These are phyloP conservation scores for Liposcelis brunnea DNA, from an alignment of 2,888 invertebrate species.

Conservation along the genomic window DNA sequence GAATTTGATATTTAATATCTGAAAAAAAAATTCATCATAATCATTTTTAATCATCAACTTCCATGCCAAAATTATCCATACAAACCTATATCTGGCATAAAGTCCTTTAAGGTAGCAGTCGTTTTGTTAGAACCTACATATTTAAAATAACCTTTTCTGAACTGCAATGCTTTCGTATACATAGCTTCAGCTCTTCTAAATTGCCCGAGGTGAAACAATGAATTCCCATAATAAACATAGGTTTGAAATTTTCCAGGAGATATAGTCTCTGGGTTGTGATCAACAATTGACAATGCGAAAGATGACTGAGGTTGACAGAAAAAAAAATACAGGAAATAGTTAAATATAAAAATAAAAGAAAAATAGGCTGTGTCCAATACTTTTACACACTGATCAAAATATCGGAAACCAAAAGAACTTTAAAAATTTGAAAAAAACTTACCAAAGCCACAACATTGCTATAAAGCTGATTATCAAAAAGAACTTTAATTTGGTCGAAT, in stretches of 20 bases:
- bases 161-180: slow-evolving; percentile 43
- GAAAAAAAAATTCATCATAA: slow-evolving; percentile 10
- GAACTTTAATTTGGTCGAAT: slow-evolving; percentile 46
- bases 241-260: slow-evolving; percentile 47
- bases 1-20: slow-evolving; percentile 55
- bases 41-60: neutral
- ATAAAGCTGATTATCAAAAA: slow-evolving; percentile 53
- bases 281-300: slow-evolving; percentile 42
- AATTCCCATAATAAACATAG: slow-evolving; percentile 49
- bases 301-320: slow-evolving; percentile 33
- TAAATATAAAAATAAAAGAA: too few species aligned
- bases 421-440: slow-evolving; percentile 22
- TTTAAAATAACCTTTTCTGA: slow-evolving; percentile 41
- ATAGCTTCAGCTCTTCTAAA: slow-evolving; percentile 49
- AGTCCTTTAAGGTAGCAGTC: slow-evolving; percentile 29
- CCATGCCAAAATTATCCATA: slow-evolving; percentile 7
- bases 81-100: slow-evolving; percentile 34
- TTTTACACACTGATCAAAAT: too few species aligned
- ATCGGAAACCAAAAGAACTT: neutral
- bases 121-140: slow-evolving; percentile 32
- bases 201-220: slow-evolving; percentile 45
- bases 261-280: slow-evolving; percentile 43
- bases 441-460: slow-evolving; percentile 53
- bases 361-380: neutral
- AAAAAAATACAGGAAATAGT: neutral